Conservation (phyloP, 2,113 vertebrate genomes). For the Sinosuthora webbiana region DNA sequence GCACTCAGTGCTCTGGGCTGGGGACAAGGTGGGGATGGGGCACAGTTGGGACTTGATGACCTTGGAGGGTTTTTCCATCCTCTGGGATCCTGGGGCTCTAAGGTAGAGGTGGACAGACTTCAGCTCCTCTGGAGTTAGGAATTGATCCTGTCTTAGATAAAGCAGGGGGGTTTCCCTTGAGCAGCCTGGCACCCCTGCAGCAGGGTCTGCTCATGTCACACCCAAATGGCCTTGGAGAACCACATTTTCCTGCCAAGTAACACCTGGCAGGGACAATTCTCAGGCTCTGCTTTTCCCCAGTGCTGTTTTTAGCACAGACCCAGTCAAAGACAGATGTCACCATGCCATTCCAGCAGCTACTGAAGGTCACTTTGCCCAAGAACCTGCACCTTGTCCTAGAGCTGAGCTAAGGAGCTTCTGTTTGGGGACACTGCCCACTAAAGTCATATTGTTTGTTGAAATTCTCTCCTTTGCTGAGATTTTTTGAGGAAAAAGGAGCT, state of each 20-base stretch:
- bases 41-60: accelerated
- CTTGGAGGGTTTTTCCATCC: accelerated
- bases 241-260: not conserved
- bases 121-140: not conserved
- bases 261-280: not conserved
- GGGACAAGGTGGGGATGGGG: not conserved
- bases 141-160: not conserved
- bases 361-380: not conserved
- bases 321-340: not conserved
- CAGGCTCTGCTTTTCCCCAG: not conserved
- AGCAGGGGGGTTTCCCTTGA: not conserved
- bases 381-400: not conserved
- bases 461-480: not conserved
- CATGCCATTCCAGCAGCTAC: not conserved
- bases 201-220: not conserved
- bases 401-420: not conserved
- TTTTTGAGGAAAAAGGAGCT: not conserved
- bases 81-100: not conserved
- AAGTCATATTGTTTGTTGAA: not conserved
- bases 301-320: not conserved
- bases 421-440: not conserved
- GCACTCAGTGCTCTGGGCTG: not conserved
- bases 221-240: not conserved
- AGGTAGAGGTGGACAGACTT: not conserved
- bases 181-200: not conserved